Evolutionary conservation across 2,797 vertebrate species (phyloP).

Genomic region (Pempheris klunzingeri): DNA sequence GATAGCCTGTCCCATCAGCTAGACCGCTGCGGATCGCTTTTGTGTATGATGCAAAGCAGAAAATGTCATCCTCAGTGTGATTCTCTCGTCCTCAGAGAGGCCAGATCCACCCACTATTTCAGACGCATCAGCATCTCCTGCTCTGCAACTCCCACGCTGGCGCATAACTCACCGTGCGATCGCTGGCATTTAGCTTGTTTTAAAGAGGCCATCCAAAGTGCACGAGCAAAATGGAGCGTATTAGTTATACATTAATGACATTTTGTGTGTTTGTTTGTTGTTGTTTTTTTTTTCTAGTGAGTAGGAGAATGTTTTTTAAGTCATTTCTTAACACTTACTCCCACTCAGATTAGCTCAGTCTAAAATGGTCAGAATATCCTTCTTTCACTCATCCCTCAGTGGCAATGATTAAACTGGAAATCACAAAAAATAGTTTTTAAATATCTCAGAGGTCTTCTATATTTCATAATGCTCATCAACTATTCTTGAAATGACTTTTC

Average conservation of each 20-base stretch:
- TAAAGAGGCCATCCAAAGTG: constrained; percentile 47
- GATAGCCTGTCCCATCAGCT: constrained; percentile 45
- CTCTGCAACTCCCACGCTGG: constrained; percentile 40
- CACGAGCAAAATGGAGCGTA: constrained; percentile 35
- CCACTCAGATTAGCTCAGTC: constrained; percentile 1
- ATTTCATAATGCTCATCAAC: background rate
- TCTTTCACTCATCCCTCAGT: background rate
- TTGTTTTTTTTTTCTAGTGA: constrained; percentile 33
- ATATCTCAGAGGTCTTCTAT: background rate
- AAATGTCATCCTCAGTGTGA: constrained; percentile 57
- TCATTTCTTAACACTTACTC: constrained; percentile 44
- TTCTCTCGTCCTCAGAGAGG: constrained; percentile 37
- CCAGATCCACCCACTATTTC: constrained; percentile 45
- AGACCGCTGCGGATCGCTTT: constrained; percentile 42
- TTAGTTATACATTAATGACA: constrained; percentile 59
- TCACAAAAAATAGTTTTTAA: background rate
- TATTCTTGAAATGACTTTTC: constrained; percentile 1
- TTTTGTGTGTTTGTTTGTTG: background rate
- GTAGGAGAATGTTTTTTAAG: constrained; percentile 40
- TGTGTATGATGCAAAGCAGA: constrained; percentile 55
- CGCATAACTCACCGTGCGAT: constrained; percentile 22
- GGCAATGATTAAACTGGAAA: constrained; percentile 23
- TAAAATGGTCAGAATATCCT: constrained; percentile 18
- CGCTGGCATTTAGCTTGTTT: constrained; percentile 54
- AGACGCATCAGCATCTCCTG: constrained; percentile 41